Conservation (phyloP, 2,797 vertebrate species). For the Syngnathus acus region DNA sequence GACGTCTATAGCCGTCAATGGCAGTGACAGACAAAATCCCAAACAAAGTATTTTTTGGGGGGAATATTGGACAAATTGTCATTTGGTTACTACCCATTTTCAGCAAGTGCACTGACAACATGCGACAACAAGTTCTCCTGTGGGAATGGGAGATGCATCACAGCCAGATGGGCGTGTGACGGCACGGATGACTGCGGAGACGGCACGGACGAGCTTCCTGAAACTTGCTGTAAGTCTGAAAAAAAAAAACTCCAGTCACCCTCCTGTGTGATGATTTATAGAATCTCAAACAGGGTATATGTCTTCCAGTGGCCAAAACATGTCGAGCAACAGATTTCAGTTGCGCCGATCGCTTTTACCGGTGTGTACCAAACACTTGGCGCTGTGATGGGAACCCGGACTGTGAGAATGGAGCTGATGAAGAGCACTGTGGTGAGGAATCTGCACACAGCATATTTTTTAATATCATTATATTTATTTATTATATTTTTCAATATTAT, state of each 20-base stretch:
- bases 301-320: conserved; percentile 64
- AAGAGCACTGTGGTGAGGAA: conserved; percentile 74
- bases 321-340: conserved; percentile 72
- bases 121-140: conserved; percentile 75
- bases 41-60: background rate
- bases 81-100: conserved; percentile 9
- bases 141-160: conserved; percentile 71
- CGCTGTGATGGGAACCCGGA: conserved; percentile 75
- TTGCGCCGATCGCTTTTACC: conserved; percentile 73
- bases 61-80: background rate
- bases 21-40: too few species aligned
- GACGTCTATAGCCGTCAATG: too few species aligned
- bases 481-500: too few species aligned
- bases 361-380: conserved; percentile 77
- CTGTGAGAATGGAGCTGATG: conserved; percentile 78
- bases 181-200: conserved; percentile 76
- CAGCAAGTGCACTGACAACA: conserved; percentile 41
- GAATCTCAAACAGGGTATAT: background rate
- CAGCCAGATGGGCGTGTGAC: conserved; percentile 77
- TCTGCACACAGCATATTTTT: background rate
- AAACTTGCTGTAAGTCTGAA: conserved; percentile 75
- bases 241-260: too few species aligned
- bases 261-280: background rate
- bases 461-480: too few species aligned
- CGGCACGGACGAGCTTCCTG: conserved; percentile 73